Base-by-base conservation (phyloP, 2,113 vertebrate genomes). In the Cercopithecus mona region DNA sequence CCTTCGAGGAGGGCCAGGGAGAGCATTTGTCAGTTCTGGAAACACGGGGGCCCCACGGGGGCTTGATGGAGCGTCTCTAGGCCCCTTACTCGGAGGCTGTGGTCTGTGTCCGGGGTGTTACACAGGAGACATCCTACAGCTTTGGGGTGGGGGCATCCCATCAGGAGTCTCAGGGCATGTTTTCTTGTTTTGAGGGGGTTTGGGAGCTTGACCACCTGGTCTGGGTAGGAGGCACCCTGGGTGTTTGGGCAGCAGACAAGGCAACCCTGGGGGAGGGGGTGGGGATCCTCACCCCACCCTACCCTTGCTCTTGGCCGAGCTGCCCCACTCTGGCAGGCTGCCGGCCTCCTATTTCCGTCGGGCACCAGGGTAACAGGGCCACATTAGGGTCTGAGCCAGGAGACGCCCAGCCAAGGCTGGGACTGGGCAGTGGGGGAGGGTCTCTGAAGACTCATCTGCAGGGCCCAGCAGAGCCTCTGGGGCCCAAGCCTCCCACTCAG, bases 331-430 rank as follows among this genome's bases (percentile, higher is more conserved):
- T 98, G 98, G 97, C 98, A 93, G 97, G 93, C 95, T 93, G 92
- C 96, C 91, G 61, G 89, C 92, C 94, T 95, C 97, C 96, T 98
- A 97, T 98, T 98, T 98, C 97, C 96, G 96, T 97, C 96, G 93
- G 96, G 97, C 97, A 98, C 97, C 97, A 97, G 97, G 97, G 97
- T 96, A 97, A 97, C 97, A 90, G 95, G 97, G 94, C 97, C 95
- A 97, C 97, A 81, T 90, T 92, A 96, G 97, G 93, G 97, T 84
- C 91, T 97, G 97, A 98, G 97, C 97, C 97, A 98, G 97, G 95
- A 97, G 96, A 96, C 94, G 13, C 59, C 72, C 88, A 90, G 64
- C 95, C 88, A 93, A 35, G 84, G 61, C 87, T 90, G 79, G 55
- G 72, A 81, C 72, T 92, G 79, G 17, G 80, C 78, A 30, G 5